Evolutionary conservation across 2,888 invertebrate genomes (phyloP).

Genomic region (Gari tellinella): DNA sequence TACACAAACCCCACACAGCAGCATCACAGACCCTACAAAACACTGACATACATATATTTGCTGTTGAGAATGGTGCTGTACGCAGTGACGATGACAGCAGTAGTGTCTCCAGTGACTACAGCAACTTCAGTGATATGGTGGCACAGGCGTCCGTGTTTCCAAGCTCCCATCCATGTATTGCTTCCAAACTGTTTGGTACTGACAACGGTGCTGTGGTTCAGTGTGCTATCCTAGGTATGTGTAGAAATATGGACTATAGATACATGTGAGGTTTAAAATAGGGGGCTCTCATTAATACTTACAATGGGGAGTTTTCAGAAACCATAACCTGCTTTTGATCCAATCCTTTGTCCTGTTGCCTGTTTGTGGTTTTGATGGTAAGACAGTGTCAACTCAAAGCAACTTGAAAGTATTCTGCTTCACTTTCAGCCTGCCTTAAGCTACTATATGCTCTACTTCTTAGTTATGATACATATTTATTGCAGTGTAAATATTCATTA

Average conservation of each 20-base stretch:
- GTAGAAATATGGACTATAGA: too few relatives aligned
- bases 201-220: slow-evolving; percentile 80
- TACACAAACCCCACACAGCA: slow-evolving; percentile 55
- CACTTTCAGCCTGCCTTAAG: too few relatives aligned
- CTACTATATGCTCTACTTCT: too few relatives aligned
- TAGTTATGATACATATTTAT: too few relatives aligned
- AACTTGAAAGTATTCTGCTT: too few relatives aligned
- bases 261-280: not conserved
- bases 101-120: slow-evolving; percentile 49
- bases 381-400: too few relatives aligned
- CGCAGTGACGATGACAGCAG: slow-evolving; percentile 43
- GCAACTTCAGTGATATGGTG: slow-evolving; percentile 47
- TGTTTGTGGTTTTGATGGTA: too few relatives aligned
- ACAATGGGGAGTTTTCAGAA: too few relatives aligned
- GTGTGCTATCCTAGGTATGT: slow-evolving; percentile 74
- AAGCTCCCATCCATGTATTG: slow-evolving; percentile 52
- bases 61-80: slow-evolving; percentile 64
- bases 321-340: too few relatives aligned
- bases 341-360: too few relatives aligned
- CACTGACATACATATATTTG: slow-evolving; percentile 37
- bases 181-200: slow-evolving; percentile 63
- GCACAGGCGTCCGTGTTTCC: slow-evolving; percentile 31
- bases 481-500: too few relatives aligned
- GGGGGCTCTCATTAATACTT: too few relatives aligned
- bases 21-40: slow-evolving; percentile 35